Percentiles rank a stretch among this genome's conserved stretches.
Conservation (phyloP, 2,888 invertebrate species). For the Proisotoma minuta region DNA sequence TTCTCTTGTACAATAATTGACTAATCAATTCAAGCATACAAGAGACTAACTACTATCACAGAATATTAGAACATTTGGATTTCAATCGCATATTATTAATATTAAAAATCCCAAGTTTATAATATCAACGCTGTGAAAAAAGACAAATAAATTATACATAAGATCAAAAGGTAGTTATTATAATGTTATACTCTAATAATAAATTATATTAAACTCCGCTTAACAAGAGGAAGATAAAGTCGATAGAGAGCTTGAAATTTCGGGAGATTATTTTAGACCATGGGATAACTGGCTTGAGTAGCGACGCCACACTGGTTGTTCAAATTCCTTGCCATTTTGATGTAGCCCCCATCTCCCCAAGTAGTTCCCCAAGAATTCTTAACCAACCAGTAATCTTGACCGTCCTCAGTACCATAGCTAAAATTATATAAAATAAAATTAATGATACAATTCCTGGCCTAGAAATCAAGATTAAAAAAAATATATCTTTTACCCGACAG, state of each 20-base stretch:
- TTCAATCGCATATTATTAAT: too few relatives aligned
- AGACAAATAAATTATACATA: too few relatives aligned
- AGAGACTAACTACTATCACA: too few relatives aligned
- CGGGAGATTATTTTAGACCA: slow-evolving; percentile 15
- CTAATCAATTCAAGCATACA: too few relatives aligned
- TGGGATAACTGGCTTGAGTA: slow-evolving; percentile 52
- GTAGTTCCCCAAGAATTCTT: slow-evolving; percentile 51
- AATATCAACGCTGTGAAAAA: too few relatives aligned
- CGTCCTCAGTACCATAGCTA: slow-evolving; percentile 52
- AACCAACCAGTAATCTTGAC: slow-evolving; percentile 54
- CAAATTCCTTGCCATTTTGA: slow-evolving; percentile 52
- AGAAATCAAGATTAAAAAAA: background rate
- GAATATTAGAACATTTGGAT: too few relatives aligned
- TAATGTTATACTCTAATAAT: too few relatives aligned
- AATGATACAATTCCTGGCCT: background rate
- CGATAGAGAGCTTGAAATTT: background rate
- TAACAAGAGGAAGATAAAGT: too few relatives aligned
- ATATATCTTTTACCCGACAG: slow-evolving; percentile 49
- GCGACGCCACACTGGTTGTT: slow-evolving; percentile 54
- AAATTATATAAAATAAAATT: background rate
- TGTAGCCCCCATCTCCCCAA: slow-evolving; percentile 53
- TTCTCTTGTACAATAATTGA: too few relatives aligned
- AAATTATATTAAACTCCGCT: too few relatives aligned
- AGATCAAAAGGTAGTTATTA: too few relatives aligned
- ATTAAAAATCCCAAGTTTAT: too few relatives aligned